Base-by-base conservation (phyloP, 1,140 invertebrate species). In the Vanessa tameamea region DNA sequence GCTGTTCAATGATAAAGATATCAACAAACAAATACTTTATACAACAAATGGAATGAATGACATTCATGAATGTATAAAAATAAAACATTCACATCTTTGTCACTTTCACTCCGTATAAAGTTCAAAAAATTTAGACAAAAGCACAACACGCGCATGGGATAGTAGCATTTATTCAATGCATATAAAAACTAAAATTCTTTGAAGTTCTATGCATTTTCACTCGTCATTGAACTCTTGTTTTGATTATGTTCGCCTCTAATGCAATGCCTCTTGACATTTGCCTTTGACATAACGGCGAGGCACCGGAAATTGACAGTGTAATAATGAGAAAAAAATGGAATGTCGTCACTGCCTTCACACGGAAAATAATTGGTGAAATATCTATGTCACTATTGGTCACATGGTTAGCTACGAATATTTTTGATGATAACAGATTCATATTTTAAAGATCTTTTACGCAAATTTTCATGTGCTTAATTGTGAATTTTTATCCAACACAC, bases 191-290 rank as follows among this genome's bases (percentile, higher is more conserved):
- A 47, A 13, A 23, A n/a, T 65, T 20, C 5, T 16, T 48, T 65
- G 43, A 23, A 65, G 15, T 48, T 65, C 16, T 48, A 15, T 48
- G 64, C 43, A 48, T 37, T 65, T 48, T 47, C 47, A n/a, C 47
- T 48, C 64, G 20, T 59, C 23, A 59, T 55, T 55, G 65, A 55
- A 68, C 65, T 26, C 26, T 31, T 57, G 53, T 37, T 55, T 68
- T 55, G 51, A 64, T 55, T 63, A 63, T 70, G 50, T 53, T 51
- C 53, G 37, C 57, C 48, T 68, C 72, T 68, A 72, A 73, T 68
- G 66, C 65, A 73, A 73, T 55, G 64, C 57, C 65, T 68, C 26
- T 68, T 73, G 72, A 64, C 72, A 73, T 73, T 67, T 66, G 69
- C 59, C 69, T 70, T 70, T 63, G 72, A 59, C 65, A 43, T 67